A percentile compares a stretch with the other conserved stretches of the same genome.
These are phyloP conservation scores for Ptiloglossa arizonensis DNA, from an alignment of 1,140 invertebrate genomes.

Conservation along the genomic window DNA sequence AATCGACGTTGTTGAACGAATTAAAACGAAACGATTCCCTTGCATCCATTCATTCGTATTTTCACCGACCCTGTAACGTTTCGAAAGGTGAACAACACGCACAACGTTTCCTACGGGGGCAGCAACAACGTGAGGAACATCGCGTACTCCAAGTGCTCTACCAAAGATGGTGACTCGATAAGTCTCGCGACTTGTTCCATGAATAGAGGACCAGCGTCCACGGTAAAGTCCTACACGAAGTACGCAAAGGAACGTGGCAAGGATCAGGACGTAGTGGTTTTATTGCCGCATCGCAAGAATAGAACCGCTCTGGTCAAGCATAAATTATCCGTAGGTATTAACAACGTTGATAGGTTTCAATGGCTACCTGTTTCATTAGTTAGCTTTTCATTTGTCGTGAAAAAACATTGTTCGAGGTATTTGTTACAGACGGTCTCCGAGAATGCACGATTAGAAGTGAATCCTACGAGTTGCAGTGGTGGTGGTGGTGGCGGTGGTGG, in stretches of 20 bases:
- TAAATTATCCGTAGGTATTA: conserved; percentile 73
- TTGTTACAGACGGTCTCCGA: conserved; percentile 74
- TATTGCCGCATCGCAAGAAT: conserved; percentile 74
- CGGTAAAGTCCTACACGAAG: conserved; percentile 55
- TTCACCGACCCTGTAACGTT: neutral
- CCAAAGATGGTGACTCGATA: conserved; percentile 70
- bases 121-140: conserved; percentile 84
- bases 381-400: neutral
- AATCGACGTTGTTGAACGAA: too few species aligned
- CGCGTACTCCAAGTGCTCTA: conserved; percentile 83
- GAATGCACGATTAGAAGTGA: conserved; percentile 73
- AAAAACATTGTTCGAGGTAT: neutral
- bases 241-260: conserved; percentile 57
- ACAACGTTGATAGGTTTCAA: neutral
- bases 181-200: conserved; percentile 52
- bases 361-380: neutral
- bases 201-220: conserved; percentile 28
- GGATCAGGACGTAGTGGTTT: conserved; percentile 75
- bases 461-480: conserved; percentile 53
- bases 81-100: conserved; percentile 85
- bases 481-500: neutral
- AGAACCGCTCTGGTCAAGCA: conserved; percentile 73
- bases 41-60: neutral
- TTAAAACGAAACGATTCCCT: too few species aligned
- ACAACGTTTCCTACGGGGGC: conserved; percentile 86